Evolutionary conservation across 2,113 vertebrate species (phyloP).

Genomic region (Pelusios castaneus): DNA sequence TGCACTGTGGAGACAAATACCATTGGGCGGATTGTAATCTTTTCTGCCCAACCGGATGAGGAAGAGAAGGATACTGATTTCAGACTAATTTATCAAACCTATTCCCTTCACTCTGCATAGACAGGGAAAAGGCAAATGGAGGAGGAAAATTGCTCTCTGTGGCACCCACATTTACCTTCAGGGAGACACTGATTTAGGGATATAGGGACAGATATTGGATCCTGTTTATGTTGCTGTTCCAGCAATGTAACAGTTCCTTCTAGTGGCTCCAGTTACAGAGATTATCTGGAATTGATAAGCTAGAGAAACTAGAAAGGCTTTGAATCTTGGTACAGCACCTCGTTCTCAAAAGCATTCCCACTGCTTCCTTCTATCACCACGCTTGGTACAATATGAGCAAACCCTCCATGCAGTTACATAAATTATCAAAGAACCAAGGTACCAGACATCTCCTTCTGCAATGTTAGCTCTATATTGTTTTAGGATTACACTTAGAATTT

Average conservation of each 20-base stretch:
- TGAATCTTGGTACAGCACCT: fast-evolving
- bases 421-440: neutral
- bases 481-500: neutral
- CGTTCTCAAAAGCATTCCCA: neutral
- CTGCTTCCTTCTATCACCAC: conserved; percentile 9
- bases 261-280: fast-evolving
- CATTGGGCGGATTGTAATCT: fast-evolving
- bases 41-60: neutral
- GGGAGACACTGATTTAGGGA: neutral
- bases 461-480: neutral
- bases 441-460: neutral
- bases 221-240: fast-evolving
- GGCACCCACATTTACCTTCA: neutral
- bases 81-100: neutral
- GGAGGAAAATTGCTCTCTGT: neutral
- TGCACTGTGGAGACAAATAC: fast-evolving
- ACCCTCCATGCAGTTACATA: neutral
- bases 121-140: too few species aligned
- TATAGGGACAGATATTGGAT: fast-evolving
- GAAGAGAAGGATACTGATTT: fast-evolving
- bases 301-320: fast-evolving
- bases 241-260: neutral
- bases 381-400: neutral
- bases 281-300: fast-evolving
- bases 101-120: fast-evolving